phyloP scores from a whole-genome alignment of 2,888 invertebrate genomes.

The Trachelus troglodyta region DNA sequence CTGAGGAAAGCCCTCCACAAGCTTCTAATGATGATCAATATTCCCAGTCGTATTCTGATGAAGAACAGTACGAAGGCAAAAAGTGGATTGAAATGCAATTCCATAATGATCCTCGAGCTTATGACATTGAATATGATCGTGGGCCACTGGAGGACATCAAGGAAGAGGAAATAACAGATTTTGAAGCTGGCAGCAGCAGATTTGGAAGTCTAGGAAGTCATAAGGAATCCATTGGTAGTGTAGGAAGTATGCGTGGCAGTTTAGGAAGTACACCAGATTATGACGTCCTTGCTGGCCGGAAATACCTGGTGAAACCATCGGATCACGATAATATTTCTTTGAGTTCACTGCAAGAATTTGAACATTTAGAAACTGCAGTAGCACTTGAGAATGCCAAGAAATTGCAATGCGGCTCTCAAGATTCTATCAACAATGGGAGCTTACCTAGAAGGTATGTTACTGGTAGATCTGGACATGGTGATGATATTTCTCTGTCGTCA shows the following conservation, averaged over 20 bases:
- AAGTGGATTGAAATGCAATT: conserved; percentile 93
- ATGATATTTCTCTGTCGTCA: conserved; percentile 88
- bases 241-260: conserved; percentile 84
- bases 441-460: conserved; percentile 78
- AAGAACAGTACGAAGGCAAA: conserved; percentile 73
- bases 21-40: conserved; percentile 60
- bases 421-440: conserved; percentile 85
- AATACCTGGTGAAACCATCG: conserved; percentile 83
- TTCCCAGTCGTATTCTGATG: conserved; percentile 60
- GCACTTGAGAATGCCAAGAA: conserved; percentile 78
- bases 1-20: conserved; percentile 63
- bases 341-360: conserved; percentile 94
- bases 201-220: conserved; percentile 84
- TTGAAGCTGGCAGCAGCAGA: conserved; percentile 79
- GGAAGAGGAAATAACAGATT: conserved; percentile 90
- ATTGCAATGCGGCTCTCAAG: conserved; percentile 80
- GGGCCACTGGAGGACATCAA: conserved; percentile 91
- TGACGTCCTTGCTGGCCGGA: conserved; percentile 85
- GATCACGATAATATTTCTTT: conserved; percentile 94
- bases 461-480: conserved; percentile 81
- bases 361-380: conserved; percentile 88
- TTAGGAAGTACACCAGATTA: conserved; percentile 93
- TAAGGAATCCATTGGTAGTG: conserved; percentile 82
- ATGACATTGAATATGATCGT: conserved; percentile 84
- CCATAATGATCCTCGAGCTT: conserved; percentile 76